These are phyloP conservation scores for Eutolmus rufibarbis DNA, from an alignment of 2,888 invertebrate species.

Conservation along the genomic window DNA sequence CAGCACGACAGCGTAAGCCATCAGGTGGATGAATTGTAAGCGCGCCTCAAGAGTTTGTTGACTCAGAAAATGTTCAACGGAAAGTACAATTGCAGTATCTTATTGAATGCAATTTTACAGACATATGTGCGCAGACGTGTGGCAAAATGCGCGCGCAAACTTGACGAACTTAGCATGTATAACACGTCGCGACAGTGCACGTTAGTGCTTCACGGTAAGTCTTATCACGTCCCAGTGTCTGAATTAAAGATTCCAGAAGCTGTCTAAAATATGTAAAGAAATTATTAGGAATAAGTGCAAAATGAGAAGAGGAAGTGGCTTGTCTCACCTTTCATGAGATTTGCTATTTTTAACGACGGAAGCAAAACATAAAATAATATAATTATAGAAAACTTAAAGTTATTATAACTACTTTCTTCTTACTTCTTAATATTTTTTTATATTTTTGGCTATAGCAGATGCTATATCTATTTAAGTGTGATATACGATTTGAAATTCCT, in stretches of 20 bases:
- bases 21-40: neutral
- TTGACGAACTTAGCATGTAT: neutral
- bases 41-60: conserved; percentile 18
- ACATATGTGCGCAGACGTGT: neutral
- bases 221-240: conserved; percentile 14
- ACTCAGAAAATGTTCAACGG: neutral
- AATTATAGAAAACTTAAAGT: neutral
- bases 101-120: neutral
- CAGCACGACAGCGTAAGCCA: neutral
- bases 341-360: neutral
- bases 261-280: neutral
- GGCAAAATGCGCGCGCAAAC: conserved; percentile 2
- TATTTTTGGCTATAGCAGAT: no score
- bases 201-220: neutral
- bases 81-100: neutral
- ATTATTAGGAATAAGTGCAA: conserved; percentile 9
- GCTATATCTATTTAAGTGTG: no score
- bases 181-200: conserved; percentile 18
- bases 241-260: conserved; percentile 5
- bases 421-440: no score
- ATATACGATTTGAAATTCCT: no score
- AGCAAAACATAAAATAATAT: neutral
- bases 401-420: neutral
- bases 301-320: conserved; percentile 22
- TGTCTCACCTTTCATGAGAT: neutral